phyloP scores from a whole-genome alignment of 2,888 invertebrate genomes.

The Agonopterix subpropinquella region DNA sequence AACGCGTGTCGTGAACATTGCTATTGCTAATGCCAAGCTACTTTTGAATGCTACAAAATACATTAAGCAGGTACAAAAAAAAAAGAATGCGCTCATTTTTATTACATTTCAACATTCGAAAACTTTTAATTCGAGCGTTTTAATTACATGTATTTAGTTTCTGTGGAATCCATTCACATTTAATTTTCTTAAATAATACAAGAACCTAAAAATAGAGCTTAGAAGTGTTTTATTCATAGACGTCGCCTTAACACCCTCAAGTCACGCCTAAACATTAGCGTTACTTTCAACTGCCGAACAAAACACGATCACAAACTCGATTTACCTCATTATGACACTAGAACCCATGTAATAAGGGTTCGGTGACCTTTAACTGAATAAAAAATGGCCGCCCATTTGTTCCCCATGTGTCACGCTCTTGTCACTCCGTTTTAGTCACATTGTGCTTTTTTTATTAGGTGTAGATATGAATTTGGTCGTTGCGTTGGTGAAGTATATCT shows the following conservation, averaged over 20 bases:
- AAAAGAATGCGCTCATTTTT: too few relatives aligned
- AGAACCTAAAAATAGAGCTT: too few relatives aligned
- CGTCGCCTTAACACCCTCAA: not conserved
- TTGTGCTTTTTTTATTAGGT: not conserved
- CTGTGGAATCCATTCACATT: too few relatives aligned
- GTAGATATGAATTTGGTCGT: not conserved
- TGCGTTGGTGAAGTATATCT: not conserved
- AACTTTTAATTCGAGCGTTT: too few relatives aligned
- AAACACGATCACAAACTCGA: conserved; percentile 25
- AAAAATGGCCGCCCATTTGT: conserved; percentile 50
- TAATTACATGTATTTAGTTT: too few relatives aligned
- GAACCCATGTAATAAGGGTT: conserved; percentile 22
- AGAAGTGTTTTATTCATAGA: too few relatives aligned
- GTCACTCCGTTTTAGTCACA: conserved; percentile 1
- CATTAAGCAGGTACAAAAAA: too few relatives aligned
- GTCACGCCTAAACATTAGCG: conserved; percentile 25
- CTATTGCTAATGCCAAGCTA: too few relatives aligned
- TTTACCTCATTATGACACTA: conserved; percentile 36
- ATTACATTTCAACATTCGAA: too few relatives aligned
- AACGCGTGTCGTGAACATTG: too few relatives aligned
- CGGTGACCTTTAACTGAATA: conserved; percentile 34
- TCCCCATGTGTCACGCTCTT: conserved; percentile 41
- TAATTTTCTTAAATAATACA: too few relatives aligned
- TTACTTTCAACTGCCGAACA: conserved; percentile 13
- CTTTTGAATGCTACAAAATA: too few relatives aligned